These are phyloP conservation scores for Cossypha niveicapilla DNA, from an alignment of 2,797 vertebrate genomes.

Conservation along the genomic window DNA sequence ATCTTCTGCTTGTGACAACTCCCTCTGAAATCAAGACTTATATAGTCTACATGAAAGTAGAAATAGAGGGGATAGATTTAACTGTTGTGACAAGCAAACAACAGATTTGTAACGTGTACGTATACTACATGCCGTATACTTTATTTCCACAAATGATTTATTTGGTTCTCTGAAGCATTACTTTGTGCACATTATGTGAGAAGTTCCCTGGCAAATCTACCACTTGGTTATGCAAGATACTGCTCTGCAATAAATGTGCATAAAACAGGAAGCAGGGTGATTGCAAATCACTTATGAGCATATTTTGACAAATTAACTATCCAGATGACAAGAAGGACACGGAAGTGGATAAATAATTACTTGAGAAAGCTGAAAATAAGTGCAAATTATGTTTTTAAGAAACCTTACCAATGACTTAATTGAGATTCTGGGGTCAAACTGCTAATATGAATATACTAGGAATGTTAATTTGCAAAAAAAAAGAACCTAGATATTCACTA, in stretches of 20 bases:
- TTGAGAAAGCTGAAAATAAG: slow-evolving; percentile 3
- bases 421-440: background rate
- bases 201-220: background rate
- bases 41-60: background rate
- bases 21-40: background rate
- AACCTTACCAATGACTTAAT: background rate
- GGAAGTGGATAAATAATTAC: slow-evolving; percentile 55
- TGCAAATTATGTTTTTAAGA: slow-evolving; percentile 11
- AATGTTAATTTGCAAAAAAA: background rate
- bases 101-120: background rate
- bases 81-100: background rate
- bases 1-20: background rate
- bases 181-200: background rate
- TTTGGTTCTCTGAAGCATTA: background rate
- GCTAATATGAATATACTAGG: background rate
- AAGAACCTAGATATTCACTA: background rate
- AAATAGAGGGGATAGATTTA: background rate
- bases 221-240: slow-evolving; percentile 34
- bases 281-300: slow-evolving; percentile 45
- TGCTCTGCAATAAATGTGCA: background rate
- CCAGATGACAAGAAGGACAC: slow-evolving; percentile 45
- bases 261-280: slow-evolving; percentile 54
- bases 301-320: slow-evolving; percentile 54
- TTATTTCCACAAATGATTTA: background rate
- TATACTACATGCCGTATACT: background rate